Evolutionary conservation across 1,140 invertebrate species (phyloP).

Genomic region (Panagrolaimus sp.): DNA sequence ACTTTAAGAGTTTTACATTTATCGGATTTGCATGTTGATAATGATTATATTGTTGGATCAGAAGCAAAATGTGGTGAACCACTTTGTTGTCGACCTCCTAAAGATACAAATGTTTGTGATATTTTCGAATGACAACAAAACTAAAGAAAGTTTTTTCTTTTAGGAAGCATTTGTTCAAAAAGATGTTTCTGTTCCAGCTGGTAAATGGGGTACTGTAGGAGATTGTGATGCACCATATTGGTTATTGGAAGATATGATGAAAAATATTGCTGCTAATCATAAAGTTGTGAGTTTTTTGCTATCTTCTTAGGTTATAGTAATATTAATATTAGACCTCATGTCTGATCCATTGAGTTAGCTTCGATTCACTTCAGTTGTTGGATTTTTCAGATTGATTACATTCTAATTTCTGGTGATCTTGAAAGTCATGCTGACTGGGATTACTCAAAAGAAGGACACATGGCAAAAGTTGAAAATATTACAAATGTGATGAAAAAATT

Average conservation of each 20-base stretch:
- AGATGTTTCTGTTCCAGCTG: slow-evolving; percentile 15
- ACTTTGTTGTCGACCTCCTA: slow-evolving; percentile 36
- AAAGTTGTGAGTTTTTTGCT: slow-evolving; percentile 26
- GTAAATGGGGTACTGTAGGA: slow-evolving; percentile 31
- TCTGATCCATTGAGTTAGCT: too few relatives aligned
- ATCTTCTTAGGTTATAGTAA: neutral
- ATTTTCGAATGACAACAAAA: neutral
- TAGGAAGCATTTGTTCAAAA: neutral
- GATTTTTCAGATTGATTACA: slow-evolving; percentile 39
- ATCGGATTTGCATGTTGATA: slow-evolving; percentile 41
- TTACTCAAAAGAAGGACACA: slow-evolving; percentile 23
- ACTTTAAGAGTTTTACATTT: slow-evolving; percentile 36
- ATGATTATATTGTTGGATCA: slow-evolving; percentile 28
- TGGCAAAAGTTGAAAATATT: slow-evolving; percentile 32
- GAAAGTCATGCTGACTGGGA: slow-evolving; percentile 46
- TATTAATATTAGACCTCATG: slow-evolving; percentile 14
- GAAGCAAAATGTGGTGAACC: slow-evolving; percentile 43
- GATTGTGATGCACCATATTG: slow-evolving; percentile 47
- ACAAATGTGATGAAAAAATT: slow-evolving; percentile 27
- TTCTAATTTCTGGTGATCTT: slow-evolving; percentile 46
- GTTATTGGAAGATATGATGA: slow-evolving; percentile 43
- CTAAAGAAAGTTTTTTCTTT: neutral
- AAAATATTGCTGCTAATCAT: slow-evolving; percentile 29
- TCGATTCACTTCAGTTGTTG: too few relatives aligned
- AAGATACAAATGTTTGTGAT: slow-evolving; percentile 15